Evolutionary conservation across 1,140 invertebrate species (phyloP).

Genomic region (Neomicropteryx cornuta): DNA sequence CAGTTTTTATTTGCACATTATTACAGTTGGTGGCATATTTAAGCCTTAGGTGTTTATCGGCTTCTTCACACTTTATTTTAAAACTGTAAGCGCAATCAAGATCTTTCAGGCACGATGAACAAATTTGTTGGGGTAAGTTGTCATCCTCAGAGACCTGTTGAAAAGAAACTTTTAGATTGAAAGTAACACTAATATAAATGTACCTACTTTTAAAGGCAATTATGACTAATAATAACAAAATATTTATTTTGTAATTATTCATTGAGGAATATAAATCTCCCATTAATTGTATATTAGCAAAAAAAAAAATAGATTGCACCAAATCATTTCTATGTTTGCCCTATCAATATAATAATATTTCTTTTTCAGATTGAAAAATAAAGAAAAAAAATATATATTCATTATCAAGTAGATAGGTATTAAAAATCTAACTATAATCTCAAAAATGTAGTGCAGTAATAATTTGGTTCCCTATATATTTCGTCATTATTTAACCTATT

Average conservation of each 20-base stretch:
- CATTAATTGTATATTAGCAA: constrained; percentile 25
- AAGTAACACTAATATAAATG: no score
- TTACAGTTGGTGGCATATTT: constrained; percentile 7
- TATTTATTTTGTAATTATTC: constrained; percentile 6
- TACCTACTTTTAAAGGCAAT: no score
- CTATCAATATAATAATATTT: no score
- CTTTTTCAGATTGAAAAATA: no score
- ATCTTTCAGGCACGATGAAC: constrained; percentile 26
- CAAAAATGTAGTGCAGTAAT: no score
- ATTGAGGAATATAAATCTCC: constrained; percentile 2
- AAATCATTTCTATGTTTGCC: constrained; percentile 23
- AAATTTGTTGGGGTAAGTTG: constrained; percentile 29
- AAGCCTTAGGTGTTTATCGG: no score
- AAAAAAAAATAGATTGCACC: constrained; percentile 22
- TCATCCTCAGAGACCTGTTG: constrained; percentile 29
- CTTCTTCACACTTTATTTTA: constrained; percentile 30
- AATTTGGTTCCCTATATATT: no score
- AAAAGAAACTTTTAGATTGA: no score
- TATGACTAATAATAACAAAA: constrained; percentile 13
- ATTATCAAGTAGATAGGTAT: no score
- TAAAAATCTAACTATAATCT: no score
- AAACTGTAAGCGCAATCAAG: constrained; percentile 34
- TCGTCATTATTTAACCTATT: no score
- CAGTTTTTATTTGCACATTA: background rate
- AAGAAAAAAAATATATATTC: no score